phyloP scores from a whole-genome alignment of 2,888 invertebrate genomes.

The Orthosia incerta region DNA sequence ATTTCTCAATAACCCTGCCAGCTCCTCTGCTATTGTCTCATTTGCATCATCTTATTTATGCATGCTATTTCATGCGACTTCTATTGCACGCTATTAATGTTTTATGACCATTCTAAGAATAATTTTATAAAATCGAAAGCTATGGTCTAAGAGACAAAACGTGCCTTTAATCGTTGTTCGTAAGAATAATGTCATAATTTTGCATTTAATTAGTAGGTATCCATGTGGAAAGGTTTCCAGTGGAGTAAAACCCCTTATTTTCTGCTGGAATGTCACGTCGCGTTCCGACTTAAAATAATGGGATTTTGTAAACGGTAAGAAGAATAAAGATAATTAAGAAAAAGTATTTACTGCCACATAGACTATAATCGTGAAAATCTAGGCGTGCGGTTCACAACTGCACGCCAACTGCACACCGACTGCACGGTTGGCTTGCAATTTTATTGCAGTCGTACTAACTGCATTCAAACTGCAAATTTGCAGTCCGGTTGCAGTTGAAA shows the following conservation, averaged over 20 bases:
- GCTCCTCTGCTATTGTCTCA: neutral
- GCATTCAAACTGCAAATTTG: no score
- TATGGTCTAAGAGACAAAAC: slow-evolving; percentile 27
- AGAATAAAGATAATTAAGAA: no score
- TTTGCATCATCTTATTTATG: slow-evolving; percentile 30
- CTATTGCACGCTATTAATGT: slow-evolving; percentile 48
- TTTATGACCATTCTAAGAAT: slow-evolving; percentile 36
- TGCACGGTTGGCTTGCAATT: no score
- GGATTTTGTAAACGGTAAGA: no score
- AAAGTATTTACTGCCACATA: no score
- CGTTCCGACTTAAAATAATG: neutral
- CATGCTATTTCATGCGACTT: slow-evolving; percentile 27
- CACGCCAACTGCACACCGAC: no score
- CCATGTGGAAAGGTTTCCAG: neutral
- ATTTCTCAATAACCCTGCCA: no score
- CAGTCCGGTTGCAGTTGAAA: no score
- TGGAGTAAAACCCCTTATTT: neutral
- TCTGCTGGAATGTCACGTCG: no score
- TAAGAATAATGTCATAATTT: slow-evolving; percentile 20
- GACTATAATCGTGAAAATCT: no score
- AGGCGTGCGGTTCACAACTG: no score
- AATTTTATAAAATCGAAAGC: slow-evolving; percentile 47
- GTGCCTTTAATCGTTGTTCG: slow-evolving; percentile 33
- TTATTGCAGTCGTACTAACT: no score
- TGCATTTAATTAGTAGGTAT: slow-evolving; percentile 20